A percentile compares a stretch with the other conserved stretches of the same genome.
phyloP scores from a whole-genome alignment of 2,888 invertebrate species.

The Cataglyphis rosenhaueri region DNA sequence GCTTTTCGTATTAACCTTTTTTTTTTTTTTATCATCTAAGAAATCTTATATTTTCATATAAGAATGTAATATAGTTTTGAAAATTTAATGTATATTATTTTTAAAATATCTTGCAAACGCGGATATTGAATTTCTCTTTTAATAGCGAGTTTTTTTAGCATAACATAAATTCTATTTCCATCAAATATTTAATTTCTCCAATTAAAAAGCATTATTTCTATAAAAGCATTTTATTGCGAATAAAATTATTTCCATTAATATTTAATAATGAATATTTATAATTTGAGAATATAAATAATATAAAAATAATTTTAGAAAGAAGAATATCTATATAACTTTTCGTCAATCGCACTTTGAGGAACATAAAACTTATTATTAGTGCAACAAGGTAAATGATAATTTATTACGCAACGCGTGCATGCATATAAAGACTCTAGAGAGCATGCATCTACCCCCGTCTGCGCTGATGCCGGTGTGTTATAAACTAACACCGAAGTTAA shows the following conservation, averaged over 20 bases:
- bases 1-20: not conserved
- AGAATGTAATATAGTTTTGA: not conserved
- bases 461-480: conserved; percentile 73
- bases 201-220: not conserved
- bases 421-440: conserved; percentile 20
- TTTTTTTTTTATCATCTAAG: not conserved
- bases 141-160: not conserved
- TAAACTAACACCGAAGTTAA: conserved; percentile 84
- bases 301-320: not conserved
- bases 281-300: not conserved
- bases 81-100: not conserved
- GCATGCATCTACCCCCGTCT: conserved; percentile 59
- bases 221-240: not conserved
- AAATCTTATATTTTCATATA: no score
- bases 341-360: not conserved
- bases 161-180: not conserved
- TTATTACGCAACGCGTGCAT: conserved; percentile 40
- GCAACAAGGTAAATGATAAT: conserved; percentile 50
- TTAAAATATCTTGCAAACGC: not conserved
- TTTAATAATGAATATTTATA: not conserved
- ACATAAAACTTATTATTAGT: not conserved
- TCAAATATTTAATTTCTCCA: not conserved
- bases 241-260: not conserved
- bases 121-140: not conserved
- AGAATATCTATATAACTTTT: not conserved